Conservation (phyloP, 2,888 invertebrate species). For the Bhutanitis thaidina region DNA sequence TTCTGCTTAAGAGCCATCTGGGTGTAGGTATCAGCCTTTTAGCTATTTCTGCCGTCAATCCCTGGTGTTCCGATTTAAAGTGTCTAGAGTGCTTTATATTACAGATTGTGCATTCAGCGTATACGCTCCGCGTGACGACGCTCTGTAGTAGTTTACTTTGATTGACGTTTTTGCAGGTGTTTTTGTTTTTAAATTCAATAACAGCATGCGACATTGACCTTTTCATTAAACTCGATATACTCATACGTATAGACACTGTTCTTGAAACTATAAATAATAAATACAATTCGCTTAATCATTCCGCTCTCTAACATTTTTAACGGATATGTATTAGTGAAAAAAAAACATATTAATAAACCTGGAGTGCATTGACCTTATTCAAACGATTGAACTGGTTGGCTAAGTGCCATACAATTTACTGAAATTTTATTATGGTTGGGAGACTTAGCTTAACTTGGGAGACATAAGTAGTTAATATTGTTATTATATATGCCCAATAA, state of each 20-base stretch:
- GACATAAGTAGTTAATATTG: too few species aligned
- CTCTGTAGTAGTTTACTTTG: too few species aligned
- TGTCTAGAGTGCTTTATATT: too few species aligned
- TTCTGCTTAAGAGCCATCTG: too few species aligned
- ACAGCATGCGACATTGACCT: background rate
- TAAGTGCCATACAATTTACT: conserved; percentile 9
- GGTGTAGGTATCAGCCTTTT: too few species aligned
- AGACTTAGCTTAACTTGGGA: background rate
- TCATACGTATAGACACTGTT: background rate
- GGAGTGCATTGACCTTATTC: conserved; percentile 13
- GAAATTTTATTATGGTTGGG: background rate
- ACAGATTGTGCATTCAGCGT: too few species aligned
- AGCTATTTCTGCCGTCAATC: too few species aligned
- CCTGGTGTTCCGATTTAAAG: too few species aligned
- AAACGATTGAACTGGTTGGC: conserved; percentile 6
- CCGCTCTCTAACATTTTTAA: conserved; percentile 1
- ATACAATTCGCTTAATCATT: background rate
- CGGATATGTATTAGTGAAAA: background rate
- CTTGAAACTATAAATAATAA: conserved; percentile 2
- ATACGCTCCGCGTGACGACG: too few species aligned
- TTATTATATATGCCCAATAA: too few species aligned
- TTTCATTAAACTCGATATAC: background rate
- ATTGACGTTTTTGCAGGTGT: too few species aligned
- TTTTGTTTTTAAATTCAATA: too few species aligned
- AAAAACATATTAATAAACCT: conserved; percentile 9